phyloP scores from a whole-genome alignment of 2,797 vertebrate species.

The Jordanella pulchra region DNA sequence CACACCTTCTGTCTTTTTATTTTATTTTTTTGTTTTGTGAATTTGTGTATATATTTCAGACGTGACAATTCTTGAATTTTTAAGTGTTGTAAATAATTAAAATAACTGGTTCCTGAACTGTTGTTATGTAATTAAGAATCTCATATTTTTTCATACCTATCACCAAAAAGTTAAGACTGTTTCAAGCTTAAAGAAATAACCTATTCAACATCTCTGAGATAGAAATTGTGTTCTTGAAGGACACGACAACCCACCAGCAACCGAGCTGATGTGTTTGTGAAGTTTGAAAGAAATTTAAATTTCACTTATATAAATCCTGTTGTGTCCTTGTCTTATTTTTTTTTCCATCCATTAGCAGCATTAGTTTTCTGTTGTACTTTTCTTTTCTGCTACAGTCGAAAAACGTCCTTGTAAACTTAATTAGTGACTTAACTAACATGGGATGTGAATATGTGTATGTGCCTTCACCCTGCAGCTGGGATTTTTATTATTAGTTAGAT shows the following conservation, averaged over 20 bases:
- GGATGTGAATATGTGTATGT: background rate
- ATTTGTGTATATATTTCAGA: background rate
- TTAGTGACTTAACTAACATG: background rate
- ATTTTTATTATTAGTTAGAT: background rate
- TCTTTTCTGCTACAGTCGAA: background rate
- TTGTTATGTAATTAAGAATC: background rate
- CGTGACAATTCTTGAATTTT: background rate
- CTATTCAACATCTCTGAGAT: background rate
- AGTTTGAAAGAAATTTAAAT: background rate
- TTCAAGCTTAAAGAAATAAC: background rate
- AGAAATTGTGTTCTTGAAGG: background rate
- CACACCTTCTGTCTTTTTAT: background rate
- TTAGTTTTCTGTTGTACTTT: background rate
- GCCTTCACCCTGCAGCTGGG: background rate
- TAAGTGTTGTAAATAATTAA: too few species aligned
- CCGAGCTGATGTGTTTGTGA: background rate
- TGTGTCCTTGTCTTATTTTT: background rate
- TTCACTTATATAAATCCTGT: too few species aligned
- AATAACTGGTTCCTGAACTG: background rate
- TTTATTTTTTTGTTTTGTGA: background rate
- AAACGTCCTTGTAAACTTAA: background rate
- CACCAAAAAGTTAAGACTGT: background rate
- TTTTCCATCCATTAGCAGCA: background rate
- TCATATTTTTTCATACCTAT: background rate
- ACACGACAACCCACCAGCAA: background rate